A percentile compares a stretch with the other conserved stretches of the same genome.
These are phyloP conservation scores for Propsilocerus akamusi DNA, from an alignment of 1,140 invertebrate genomes.

Conservation along the genomic window DNA sequence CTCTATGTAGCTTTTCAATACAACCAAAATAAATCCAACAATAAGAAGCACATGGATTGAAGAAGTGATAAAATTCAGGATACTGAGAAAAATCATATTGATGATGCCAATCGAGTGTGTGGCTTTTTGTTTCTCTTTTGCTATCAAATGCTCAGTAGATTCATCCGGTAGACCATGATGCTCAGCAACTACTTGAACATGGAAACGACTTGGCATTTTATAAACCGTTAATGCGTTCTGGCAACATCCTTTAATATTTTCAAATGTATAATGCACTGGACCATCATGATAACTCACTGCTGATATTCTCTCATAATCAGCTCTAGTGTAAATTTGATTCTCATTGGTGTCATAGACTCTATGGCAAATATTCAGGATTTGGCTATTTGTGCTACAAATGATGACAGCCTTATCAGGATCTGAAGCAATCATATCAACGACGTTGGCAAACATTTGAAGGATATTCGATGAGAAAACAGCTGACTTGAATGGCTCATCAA, in stretches of 20 bases:
- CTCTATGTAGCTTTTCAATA: background rate
- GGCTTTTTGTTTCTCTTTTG: background rate
- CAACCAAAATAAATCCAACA: background rate
- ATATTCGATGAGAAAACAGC: conserved; percentile 2
- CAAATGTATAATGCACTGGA: conserved; percentile 1
- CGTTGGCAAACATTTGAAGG: background rate
- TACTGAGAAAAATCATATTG: background rate
- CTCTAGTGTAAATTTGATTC: background rate
- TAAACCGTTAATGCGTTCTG: background rate
- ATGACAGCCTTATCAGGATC: conserved; percentile 1
- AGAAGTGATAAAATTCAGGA: background rate
- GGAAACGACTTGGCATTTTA: background rate
- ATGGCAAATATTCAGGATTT: background rate
- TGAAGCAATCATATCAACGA: background rate
- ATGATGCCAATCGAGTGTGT: background rate
- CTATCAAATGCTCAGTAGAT: background rate
- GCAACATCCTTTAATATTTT: background rate
- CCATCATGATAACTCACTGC: background rate
- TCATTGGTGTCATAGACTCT: background rate
- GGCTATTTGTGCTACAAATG: background rate
- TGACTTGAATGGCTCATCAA: conserved; percentile 29
- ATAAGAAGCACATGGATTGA: background rate
- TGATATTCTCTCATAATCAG: background rate
- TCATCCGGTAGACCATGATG: background rate
- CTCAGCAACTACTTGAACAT: background rate